Evolutionary conservation across 2,797 vertebrate species (phyloP).

Genomic region (Anisognathus igniventris): DNA sequence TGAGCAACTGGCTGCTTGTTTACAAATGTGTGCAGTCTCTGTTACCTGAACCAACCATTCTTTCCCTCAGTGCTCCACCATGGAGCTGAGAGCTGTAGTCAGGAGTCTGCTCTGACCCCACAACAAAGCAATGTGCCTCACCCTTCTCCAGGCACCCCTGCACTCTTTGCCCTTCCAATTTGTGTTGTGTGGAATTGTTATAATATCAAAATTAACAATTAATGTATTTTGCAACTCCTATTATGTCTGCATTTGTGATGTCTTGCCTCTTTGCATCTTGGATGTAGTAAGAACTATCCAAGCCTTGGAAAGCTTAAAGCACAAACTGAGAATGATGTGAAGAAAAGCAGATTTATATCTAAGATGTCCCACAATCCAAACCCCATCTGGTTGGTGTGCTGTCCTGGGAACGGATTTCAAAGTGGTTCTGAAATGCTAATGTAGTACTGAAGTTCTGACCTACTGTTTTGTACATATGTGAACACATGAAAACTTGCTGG

Average conservation of each 20-base stretch:
- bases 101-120: not conserved
- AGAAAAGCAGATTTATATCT: not conserved
- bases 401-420: conserved; percentile 7
- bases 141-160: not conserved
- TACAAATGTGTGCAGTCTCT: not conserved
- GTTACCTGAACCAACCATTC: not conserved
- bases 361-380: not conserved
- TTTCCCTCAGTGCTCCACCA: not conserved
- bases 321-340: not conserved
- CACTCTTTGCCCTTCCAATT: not conserved
- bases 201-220: not conserved
- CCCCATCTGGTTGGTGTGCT: not conserved
- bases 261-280: not conserved
- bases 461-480: not conserved
- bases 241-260: not conserved
- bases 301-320: not conserved
- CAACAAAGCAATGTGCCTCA: not conserved
- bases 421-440: conserved; percentile 33
- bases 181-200: fast-evolving
- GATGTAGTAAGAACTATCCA: not conserved
- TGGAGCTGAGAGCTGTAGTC: not conserved
- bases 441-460: not conserved
- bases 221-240: not conserved
- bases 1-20: not conserved
- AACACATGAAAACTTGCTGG: not conserved